These are phyloP conservation scores for Donacobius atricapilla DNA, from an alignment of 2,113 vertebrate genomes.

Conservation along the genomic window DNA sequence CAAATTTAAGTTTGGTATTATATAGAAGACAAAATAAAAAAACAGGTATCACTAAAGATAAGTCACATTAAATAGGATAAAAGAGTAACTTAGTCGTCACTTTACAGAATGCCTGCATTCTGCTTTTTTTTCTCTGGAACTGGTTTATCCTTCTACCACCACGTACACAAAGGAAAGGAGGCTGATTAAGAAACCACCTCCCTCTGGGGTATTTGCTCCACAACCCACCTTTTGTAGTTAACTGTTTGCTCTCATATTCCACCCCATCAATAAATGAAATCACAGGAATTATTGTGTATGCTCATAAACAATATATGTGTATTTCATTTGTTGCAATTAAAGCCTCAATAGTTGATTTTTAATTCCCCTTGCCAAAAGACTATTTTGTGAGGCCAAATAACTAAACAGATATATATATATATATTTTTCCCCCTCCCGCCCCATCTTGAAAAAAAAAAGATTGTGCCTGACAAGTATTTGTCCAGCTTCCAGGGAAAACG, in stretches of 20 bases:
- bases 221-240: background rate
- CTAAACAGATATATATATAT: background rate
- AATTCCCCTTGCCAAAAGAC: background rate
- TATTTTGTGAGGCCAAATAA: background rate
- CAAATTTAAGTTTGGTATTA: background rate
- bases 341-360: background rate
- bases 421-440: rapidly evolving
- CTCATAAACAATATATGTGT: background rate
- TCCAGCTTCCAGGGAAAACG: background rate
- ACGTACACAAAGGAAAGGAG: background rate
- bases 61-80: background rate
- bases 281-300: background rate
- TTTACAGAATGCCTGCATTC: background rate
- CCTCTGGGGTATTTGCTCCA: background rate
- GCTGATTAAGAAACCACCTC: background rate
- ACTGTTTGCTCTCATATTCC: background rate
- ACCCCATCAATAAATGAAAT: background rate
- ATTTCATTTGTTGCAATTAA: background rate
- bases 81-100: background rate
- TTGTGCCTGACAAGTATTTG: background rate
- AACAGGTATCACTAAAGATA: background rate
- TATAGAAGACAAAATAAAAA: background rate
- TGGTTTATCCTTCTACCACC: background rate
- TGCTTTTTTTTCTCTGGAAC: background rate
- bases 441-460: background rate